Base-by-base conservation (phyloP, 2,888 invertebrate genomes). In the Capitulum mitella region DNA sequence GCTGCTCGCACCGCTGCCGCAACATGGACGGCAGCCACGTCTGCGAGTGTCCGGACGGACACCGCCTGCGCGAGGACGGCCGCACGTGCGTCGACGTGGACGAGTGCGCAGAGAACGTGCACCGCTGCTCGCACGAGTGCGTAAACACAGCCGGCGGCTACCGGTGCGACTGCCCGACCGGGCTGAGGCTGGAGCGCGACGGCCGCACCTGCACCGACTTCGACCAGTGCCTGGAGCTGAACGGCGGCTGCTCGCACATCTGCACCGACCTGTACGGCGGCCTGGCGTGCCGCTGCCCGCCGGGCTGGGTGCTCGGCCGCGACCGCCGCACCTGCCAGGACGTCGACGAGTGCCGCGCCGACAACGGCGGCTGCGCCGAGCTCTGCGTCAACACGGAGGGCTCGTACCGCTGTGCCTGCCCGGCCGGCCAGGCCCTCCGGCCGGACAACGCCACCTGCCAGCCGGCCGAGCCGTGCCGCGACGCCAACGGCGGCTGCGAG, bases 141-240 rank as follows among this genome's bases (percentile, higher is more conserved):
- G 84, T 86, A 77, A 87, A 87, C 82, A 85, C 85, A 32, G 84
- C 85, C 77, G 87, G 87, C 34, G 85, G 85, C 54, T 87, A 83
- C 82, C 86, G 86, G 80, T 92, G 92, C 84, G 85, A 85, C n/a
- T 92, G 92, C 82, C 88, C 88, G 26, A 83, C 85, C 3, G 91
- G 91, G 0, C 90, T 86, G 83, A 82, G 84, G 14, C 84, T 83
- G n/a, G 82, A 82, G 10, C 46, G 64, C 1, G 81, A 82, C 78
- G 61, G 78, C n/a, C 81, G 80, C 64, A 81, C 81, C 22, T 82
- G 82, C 64, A 77, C 79, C 34, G 85, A 85, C 81, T 80, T 84
- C 16, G 83, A 85, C 81, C 85, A 85, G 81, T 85, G 79, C 85
- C 88, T 83, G 85, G 79, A 85, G 0, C 86, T 87, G 77, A 89